A percentile compares a stretch with the other conserved stretches of the same genome.
Evolutionary conservation across 2,888 invertebrate genomes (phyloP).

Genomic region (Gymnocheta viridis): DNA sequence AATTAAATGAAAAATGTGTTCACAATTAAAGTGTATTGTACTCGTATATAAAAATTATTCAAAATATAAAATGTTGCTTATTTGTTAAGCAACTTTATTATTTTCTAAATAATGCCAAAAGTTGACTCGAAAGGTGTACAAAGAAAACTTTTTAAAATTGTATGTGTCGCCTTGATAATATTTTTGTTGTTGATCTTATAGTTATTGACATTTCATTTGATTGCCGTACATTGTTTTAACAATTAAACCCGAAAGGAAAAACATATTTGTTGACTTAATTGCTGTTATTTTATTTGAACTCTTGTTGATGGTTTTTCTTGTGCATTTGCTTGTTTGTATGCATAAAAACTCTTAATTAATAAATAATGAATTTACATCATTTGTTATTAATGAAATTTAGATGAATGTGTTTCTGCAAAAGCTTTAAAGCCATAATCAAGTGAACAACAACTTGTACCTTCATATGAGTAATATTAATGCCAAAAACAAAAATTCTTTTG

Average conservation of each 20-base stretch:
- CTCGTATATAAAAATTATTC: no score
- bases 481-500: background rate
- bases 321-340: slow-evolving; percentile 6
- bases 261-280: slow-evolving; percentile 47
- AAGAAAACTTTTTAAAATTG: slow-evolving; percentile 3
- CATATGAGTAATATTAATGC: background rate
- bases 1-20: background rate
- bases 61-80: no score
- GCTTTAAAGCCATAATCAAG: slow-evolving; percentile 33
- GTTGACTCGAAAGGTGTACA: slow-evolving; percentile 14
- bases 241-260: slow-evolving; percentile 12
- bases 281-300: slow-evolving; percentile 37
- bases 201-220: background rate
- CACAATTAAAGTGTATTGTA: background rate
- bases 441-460: slow-evolving; percentile 29
- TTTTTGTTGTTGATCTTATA: background rate
- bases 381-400: slow-evolving; percentile 64
- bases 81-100: no score
- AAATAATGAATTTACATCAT: slow-evolving; percentile 64
- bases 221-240: slow-evolving; percentile 22
- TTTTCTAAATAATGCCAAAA: background rate
- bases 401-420: slow-evolving; percentile 39
- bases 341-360: slow-evolving; percentile 56
- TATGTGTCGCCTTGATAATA: background rate
- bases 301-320: slow-evolving; percentile 7